phyloP scores from a whole-genome alignment of 2,888 invertebrate genomes.

The Zygogramma bicolorata region DNA sequence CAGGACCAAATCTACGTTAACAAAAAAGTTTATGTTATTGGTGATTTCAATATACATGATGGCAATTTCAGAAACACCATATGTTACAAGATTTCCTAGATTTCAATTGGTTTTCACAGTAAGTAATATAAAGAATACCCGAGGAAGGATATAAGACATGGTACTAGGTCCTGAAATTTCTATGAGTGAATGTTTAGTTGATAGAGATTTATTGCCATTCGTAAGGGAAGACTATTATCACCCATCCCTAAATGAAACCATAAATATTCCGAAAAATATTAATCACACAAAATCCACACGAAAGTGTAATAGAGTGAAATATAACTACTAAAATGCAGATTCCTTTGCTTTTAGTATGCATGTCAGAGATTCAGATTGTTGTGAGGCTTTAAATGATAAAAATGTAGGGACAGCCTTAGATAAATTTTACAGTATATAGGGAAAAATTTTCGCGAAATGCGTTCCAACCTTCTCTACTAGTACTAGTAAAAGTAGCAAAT shows the following conservation, averaged over 20 bases:
- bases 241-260: neutral
- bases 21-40: neutral
- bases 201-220: neutral
- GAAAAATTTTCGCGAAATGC: too few species aligned
- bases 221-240: neutral
- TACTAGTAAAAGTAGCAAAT: too few species aligned
- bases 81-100: neutral
- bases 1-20: too few species aligned
- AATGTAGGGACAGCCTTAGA: too few species aligned
- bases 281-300: neutral
- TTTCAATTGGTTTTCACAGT: neutral
- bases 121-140: neutral
- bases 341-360: neutral
- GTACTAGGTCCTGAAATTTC: neutral
- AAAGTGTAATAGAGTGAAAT: neutral
- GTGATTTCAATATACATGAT: neutral
- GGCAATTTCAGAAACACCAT: neutral
- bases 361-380: neutral
- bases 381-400: too few species aligned
- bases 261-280: neutral
- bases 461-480: too few species aligned
- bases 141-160: neutral
- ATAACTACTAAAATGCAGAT: neutral
- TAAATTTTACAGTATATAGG: too few species aligned
- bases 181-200: neutral